phyloP scores from a whole-genome alignment of 2,113 vertebrate genomes.

The Edolisoma coerulescens region DNA sequence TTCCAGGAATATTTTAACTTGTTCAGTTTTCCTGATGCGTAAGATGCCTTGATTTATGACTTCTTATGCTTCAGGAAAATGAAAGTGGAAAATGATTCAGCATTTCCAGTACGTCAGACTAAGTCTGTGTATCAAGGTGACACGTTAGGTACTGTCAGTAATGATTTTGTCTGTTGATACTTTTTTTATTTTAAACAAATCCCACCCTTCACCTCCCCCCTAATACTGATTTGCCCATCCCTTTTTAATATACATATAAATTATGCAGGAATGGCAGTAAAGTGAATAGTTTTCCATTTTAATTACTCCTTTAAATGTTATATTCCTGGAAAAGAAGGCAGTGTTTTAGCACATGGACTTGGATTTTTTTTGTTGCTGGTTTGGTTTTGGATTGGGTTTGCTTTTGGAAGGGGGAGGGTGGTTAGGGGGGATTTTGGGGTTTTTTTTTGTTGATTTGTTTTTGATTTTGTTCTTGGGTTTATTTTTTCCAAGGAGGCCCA shows the following conservation, averaged over 20 bases:
- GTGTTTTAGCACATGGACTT: neutral
- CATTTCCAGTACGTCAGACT: neutral
- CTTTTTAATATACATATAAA: neutral
- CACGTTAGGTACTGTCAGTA: neutral
- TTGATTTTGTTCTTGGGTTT: neutral
- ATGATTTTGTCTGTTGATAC: neutral
- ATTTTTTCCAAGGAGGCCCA: neutral
- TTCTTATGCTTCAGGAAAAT: neutral
- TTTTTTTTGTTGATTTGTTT: neutral
- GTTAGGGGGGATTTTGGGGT: accelerated
- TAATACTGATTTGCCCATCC: neutral
- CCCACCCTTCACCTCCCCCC: too few species aligned
- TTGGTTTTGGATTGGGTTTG: neutral
- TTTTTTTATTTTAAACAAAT: neutral
- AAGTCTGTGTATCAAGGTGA: neutral
- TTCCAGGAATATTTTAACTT: neutral
- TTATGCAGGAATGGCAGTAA: neutral
- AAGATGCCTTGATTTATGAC: neutral
- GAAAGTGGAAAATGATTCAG: neutral
- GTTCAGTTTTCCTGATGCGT: neutral
- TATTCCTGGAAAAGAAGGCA: neutral
- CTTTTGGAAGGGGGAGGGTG: accelerated
- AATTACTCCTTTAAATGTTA: neutral
- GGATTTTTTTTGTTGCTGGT: neutral
- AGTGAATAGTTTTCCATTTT: neutral